Conservation (phyloP, 1,140 invertebrate species). For the Musca vetustissima region DNA sequence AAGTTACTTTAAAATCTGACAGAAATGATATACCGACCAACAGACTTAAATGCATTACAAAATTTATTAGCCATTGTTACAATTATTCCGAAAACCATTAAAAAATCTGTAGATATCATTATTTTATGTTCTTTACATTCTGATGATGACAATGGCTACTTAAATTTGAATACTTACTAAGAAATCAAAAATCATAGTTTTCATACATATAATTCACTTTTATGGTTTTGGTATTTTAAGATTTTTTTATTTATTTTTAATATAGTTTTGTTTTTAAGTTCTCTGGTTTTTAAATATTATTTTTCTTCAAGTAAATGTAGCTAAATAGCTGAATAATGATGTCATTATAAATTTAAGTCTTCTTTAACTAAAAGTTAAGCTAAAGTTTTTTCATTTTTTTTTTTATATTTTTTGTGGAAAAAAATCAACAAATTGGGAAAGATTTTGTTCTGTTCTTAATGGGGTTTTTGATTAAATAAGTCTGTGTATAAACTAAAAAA, state of each 20-base stretch:
- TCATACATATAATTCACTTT: conserved; percentile 4
- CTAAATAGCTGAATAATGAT: conserved; percentile 19
- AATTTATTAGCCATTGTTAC: too few species aligned
- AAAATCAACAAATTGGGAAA: conserved; percentile 6
- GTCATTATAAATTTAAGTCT: conserved; percentile 21
- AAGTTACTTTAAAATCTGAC: too few species aligned
- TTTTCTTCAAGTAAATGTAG: conserved; percentile 18
- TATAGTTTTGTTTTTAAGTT: conserved; percentile 7
- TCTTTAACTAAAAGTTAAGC: conserved; percentile 18
- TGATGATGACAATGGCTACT: too few species aligned
- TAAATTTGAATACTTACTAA: neutral
- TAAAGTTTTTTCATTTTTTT: conserved; percentile 5
- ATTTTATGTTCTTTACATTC: too few species aligned
- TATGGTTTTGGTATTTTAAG: conserved; percentile 9
- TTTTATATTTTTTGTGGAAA: neutral
- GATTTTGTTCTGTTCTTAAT: neutral
- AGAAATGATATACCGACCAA: too few species aligned
- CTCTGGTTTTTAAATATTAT: neutral
- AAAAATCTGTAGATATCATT: too few species aligned
- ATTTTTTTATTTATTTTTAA: conserved; percentile 23
- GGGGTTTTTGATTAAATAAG: neutral
- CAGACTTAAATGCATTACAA: too few species aligned
- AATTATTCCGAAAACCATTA: too few species aligned
- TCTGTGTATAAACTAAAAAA: conserved; percentile 15
- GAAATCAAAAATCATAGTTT: conserved; percentile 15